These are phyloP conservation scores for Anoplopoma fimbria DNA, from an alignment of 2,113 vertebrate genomes.

Conservation along the genomic window DNA sequence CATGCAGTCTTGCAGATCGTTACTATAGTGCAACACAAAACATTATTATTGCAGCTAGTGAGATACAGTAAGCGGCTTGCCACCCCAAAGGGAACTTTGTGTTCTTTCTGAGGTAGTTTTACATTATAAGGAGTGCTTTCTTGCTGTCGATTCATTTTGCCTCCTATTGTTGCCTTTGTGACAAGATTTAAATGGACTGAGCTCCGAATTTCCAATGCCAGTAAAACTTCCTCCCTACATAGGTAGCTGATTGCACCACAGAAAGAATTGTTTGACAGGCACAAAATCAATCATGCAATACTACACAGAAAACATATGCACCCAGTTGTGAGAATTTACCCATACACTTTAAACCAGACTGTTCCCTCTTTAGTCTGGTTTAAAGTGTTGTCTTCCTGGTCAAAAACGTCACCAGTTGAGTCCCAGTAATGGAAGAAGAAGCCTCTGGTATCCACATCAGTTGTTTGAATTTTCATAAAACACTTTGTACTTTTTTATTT, in stretches of 20 bases:
- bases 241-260: conserved; percentile 2
- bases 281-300: conserved; percentile 7
- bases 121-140: conserved; percentile 14
- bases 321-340: background rate
- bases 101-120: conserved; percentile 13
- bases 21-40: conserved; percentile 14
- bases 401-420: too few relatives aligned
- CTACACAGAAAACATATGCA: conserved; percentile 9
- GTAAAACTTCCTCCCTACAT: conserved; percentile 7
- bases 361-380: too few relatives aligned
- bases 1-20: conserved; percentile 7
- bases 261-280: conserved; percentile 21
- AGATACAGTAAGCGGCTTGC: conserved; percentile 9
- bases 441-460: too few relatives aligned
- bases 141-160: conserved; percentile 15
- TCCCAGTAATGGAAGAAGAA: too few relatives aligned
- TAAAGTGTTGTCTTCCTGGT: too few relatives aligned
- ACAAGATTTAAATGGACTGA: conserved; percentile 29
- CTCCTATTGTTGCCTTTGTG: conserved; percentile 33
- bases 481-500: too few relatives aligned
- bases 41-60: conserved; percentile 30
- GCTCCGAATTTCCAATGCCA: conserved; percentile 17
- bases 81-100: conserved; percentile 7
- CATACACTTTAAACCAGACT: too few relatives aligned
- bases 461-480: too few relatives aligned